Base-by-base conservation (phyloP, 2,888 invertebrate genomes). In the Mellilla xanthometata region DNA sequence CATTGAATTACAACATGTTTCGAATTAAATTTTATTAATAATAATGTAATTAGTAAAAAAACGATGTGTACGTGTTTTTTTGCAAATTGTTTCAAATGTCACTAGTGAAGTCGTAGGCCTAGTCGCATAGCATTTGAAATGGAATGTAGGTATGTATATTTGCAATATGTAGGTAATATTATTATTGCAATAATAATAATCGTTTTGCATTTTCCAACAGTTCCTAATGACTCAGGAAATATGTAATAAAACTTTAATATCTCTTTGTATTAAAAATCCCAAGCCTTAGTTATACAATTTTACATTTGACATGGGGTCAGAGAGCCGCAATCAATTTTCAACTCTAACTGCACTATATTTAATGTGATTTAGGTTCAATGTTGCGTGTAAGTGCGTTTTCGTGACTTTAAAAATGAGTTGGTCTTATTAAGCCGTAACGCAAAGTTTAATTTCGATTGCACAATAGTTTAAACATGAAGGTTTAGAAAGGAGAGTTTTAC, bases 241-340 rank as follows among this genome's bases (percentile, higher is more conserved):
- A 24, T 41, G 29, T 12, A 7, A 23, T 26, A 46, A 26, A 40
- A 39, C 27, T 29, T 47, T 48, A 39, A 51, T 51, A 43, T 36
- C 45, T 48, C 54, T 43, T 51, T 54, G 54, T 54, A 43, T 34
- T 26, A 41, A 45, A 45, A 46, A 46, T 51, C 47, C 41, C 52
- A 49, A 52, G 44, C 46, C 15, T 36, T 46, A 31, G 26, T 32
- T 41, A 11, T 39, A 50, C 39, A 42, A 47, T 41, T 22, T 29
- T 35, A 19, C 35, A 33, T 39, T 33, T 33, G 26, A 35, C 19
- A 12, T 8, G 26, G 31, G 29, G 40, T 52, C 35, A 33, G 12
- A 35, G 39, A 1, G 2, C 35, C 26, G 26, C 45, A 44, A 34
- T 36, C 44, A 9, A 52, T 32, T 49, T 45, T 48, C 30, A 13